Percentiles rank a stretch among this genome's conserved stretches.
Conservation (phyloP, 2,888 invertebrate genomes). For the Drosophila nr. perissopoda region DNA sequence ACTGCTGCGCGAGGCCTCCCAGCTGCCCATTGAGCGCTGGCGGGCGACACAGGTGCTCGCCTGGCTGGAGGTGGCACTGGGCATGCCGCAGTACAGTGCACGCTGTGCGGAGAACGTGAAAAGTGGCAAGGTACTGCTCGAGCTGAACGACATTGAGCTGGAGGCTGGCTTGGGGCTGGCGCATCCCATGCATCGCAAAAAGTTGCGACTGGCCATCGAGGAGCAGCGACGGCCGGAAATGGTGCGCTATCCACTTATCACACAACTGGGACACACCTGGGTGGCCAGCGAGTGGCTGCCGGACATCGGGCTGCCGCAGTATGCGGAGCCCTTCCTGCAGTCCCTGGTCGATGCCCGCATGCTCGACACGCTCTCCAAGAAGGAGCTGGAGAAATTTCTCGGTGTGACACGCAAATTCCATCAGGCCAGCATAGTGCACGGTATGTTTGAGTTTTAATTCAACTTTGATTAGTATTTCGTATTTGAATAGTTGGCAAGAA, state of each 20-base stretch:
- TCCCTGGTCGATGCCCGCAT: constrained; percentile 97
- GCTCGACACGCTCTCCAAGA: constrained; percentile 96
- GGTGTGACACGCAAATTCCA: constrained; percentile 97
- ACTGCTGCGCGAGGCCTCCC: constrained; percentile 91
- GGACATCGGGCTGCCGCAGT: constrained; percentile 95
- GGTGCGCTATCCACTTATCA: constrained; percentile 94
- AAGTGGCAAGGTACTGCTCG: constrained; percentile 97
- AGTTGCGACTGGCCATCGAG: constrained; percentile 96
- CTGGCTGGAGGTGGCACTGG: constrained; percentile 96
- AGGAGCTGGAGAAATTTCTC: constrained; percentile 96
- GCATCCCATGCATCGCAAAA: constrained; percentile 97
- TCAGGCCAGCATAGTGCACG: constrained; percentile 97
- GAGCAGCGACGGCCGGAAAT: constrained; percentile 95
- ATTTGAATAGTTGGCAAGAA: background rate
- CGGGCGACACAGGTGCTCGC: constrained; percentile 96
- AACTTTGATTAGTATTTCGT: background rate
- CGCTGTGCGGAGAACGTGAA: constrained; percentile 97
- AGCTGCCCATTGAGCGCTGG: constrained; percentile 95
- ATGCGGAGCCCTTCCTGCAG: constrained; percentile 94
- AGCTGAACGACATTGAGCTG: constrained; percentile 95
- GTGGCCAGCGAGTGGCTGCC: constrained; percentile 97
- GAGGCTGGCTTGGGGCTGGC: constrained; percentile 95
- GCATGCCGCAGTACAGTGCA: constrained; percentile 97
- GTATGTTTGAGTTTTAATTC: constrained; percentile 79
- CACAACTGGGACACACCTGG: constrained; percentile 96